These are phyloP conservation scores for Gavialis gangeticus DNA, from an alignment of 2,113 vertebrate species.

Conservation along the genomic window DNA sequence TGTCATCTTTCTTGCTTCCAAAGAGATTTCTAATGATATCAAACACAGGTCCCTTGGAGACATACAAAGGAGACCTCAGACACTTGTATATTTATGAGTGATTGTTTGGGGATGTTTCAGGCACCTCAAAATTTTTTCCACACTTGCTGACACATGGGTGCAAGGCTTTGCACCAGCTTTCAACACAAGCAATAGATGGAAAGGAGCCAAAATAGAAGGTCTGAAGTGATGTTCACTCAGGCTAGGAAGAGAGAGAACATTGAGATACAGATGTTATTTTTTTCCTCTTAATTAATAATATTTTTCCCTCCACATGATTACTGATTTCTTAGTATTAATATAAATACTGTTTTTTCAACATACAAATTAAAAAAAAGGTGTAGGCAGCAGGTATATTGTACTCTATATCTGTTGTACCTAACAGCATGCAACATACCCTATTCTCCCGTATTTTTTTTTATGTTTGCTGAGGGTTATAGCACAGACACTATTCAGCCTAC, in stretches of 20 bases:
- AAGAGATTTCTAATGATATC: conserved; percentile 48
- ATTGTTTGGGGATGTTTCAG: background rate
- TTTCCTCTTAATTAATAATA: background rate
- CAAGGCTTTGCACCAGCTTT: background rate
- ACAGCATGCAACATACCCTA: background rate
- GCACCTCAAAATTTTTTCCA: background rate
- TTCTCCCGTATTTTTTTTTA: background rate
- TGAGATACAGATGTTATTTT: background rate
- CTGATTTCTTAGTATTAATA: background rate
- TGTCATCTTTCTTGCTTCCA: conserved; percentile 22
- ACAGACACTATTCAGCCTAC: too few relatives aligned
- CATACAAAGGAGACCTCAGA: background rate
- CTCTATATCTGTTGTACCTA: background rate
- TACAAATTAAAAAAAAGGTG: background rate
- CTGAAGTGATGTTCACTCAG: background rate
- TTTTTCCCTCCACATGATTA: background rate
- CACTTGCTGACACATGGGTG: background rate
- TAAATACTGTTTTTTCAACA: background rate
- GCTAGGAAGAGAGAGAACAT: background rate
- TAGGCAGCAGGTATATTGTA: background rate
- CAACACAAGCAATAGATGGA: background rate
- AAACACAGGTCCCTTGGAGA: background rate
- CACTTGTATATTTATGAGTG: background rate
- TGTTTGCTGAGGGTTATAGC: background rate
- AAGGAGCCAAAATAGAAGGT: background rate